phyloP scores from a whole-genome alignment of 2,113 vertebrate genomes.

The Malurus alboscapulatus region DNA sequence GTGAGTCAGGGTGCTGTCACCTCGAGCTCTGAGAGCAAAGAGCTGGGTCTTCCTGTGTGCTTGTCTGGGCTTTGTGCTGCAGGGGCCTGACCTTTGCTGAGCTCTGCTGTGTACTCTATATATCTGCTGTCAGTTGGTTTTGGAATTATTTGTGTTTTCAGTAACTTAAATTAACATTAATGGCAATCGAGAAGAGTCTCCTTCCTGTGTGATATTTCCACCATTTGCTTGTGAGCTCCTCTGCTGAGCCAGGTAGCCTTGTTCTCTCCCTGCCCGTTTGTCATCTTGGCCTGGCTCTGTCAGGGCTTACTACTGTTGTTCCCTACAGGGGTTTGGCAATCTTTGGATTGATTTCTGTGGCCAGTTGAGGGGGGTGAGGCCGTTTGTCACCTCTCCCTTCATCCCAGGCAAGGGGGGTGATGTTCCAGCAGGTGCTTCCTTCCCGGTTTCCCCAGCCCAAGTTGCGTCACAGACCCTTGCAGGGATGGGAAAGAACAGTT shows the following conservation, averaged over 20 bases:
- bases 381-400: conserved; percentile 46
- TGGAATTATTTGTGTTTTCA: conserved; percentile 46
- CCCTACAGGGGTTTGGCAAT: conserved; percentile 45
- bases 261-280: not conserved
- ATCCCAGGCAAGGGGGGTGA: not conserved
- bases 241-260: not conserved
- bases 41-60: conserved; percentile 1
- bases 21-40: not conserved
- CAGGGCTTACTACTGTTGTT: not conserved
- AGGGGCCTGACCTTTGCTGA: not conserved
- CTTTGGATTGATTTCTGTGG: conserved; percentile 34
- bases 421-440: conserved; percentile 23
- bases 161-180: conserved; percentile 4
- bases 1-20: not conserved
- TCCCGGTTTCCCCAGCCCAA: conserved; percentile 21
- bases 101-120: not conserved
- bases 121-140: not conserved
- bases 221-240: not conserved
- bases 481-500: conserved; percentile 20
- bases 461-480: conserved; percentile 36
- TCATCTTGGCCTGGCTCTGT: not conserved
- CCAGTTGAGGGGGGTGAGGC: not conserved
- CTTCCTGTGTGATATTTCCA: conserved; percentile 53
- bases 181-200: not conserved
- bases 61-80: not conserved